Evolutionary conservation across 2,888 invertebrate species (phyloP), one percentile per base, ranked within the genome.

Genomic region (Pammene aurita): DNA sequence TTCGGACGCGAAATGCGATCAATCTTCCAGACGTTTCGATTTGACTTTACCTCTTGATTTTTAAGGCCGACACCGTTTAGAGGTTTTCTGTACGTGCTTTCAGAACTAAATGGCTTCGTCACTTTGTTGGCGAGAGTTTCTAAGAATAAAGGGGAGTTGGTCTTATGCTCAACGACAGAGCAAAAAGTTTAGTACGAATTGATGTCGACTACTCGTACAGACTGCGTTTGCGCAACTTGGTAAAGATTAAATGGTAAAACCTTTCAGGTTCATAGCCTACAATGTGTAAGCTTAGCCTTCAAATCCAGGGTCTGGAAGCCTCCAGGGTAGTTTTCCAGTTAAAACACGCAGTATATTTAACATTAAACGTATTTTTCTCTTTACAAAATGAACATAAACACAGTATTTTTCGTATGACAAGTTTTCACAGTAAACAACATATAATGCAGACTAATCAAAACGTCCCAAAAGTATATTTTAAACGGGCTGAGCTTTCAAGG

Each of bases 1-100:
- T 78, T 74, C 74, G 42, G 42, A 70, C 73, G 26, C 26, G 67
- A 73, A 76, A 79, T 79, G 66, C 77, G 73, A 83, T 83, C 79
- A 82, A 83, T 84, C 80, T 83, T 79, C 48, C 46, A 38, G 65
- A 69, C 64, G 41, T 69, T 69, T 69, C 64, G 69, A 69, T 69
- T 69, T 65, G 64, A 69, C 26, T 69, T 65, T 55, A 60, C 52
- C 63, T 68, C 57, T 44, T 57, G 63, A 58, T 64, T 68, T 67
- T 68, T 68, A 68, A 63, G 68, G 63, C 57, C 52, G 57, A 38
- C 50, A 55, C 54, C 34, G 35, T 68, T 68, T 64, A 58, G 62
- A 52, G 14, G 68, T 52, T 68, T 68, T 52, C 14, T 63, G 68
- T 63, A 57, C 57, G 63, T 58, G 63, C 50, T 64, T 61, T 62